phyloP scores from a whole-genome alignment of 2,113 vertebrate genomes.

The Lophura nycthemera region DNA sequence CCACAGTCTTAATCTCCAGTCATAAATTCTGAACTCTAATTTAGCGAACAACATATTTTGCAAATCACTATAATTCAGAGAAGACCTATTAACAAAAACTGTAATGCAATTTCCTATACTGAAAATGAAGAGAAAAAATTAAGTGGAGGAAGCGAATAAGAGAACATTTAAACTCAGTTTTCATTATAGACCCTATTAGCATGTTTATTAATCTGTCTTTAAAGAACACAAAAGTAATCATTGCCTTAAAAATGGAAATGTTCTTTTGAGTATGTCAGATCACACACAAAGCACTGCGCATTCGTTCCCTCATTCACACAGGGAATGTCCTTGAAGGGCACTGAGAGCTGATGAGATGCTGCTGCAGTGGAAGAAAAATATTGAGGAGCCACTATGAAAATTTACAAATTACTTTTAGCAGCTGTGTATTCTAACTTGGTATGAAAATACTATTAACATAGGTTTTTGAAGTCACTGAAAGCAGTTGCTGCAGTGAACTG shows the following conservation, averaged over 20 bases:
- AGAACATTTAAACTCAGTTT: background rate
- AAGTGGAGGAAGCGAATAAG: background rate
- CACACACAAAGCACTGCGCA: background rate
- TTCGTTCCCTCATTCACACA: background rate
- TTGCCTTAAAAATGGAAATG: background rate
- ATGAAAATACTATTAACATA: background rate
- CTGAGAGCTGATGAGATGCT: background rate
- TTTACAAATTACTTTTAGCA: background rate
- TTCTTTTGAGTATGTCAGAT: background rate
- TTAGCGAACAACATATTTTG: background rate
- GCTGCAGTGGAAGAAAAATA: background rate
- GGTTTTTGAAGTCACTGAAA: background rate
- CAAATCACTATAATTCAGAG: slow-evolving; percentile 2
- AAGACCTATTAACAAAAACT: slow-evolving; percentile 8
- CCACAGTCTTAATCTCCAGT: background rate
- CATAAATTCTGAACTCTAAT: background rate
- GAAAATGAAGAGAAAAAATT: background rate
- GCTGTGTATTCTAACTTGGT: background rate
- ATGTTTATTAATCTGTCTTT: background rate
- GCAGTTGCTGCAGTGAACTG: background rate
- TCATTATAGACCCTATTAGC: background rate
- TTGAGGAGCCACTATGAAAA: background rate
- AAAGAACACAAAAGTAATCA: background rate
- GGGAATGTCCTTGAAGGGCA: background rate
- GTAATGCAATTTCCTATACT: background rate